Conservation (phyloP, 2,797 vertebrate genomes). For the Enteromius treurensis region DNA sequence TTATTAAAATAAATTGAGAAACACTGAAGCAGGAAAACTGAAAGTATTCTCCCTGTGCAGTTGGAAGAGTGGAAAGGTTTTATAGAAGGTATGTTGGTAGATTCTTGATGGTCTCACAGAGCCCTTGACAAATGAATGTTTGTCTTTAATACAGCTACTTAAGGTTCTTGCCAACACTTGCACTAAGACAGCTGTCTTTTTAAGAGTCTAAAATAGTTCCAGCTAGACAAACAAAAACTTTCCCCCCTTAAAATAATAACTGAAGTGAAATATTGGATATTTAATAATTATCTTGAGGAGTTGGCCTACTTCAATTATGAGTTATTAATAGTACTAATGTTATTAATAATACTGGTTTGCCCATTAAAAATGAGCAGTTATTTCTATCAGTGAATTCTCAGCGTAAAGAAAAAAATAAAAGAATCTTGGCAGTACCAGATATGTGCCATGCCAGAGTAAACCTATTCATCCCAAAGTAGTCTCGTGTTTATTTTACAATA, state of each 20-base stretch:
- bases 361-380: not conserved
- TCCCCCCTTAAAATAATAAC: not conserved
- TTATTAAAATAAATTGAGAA: not conserved
- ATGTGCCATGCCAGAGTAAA: slow-evolving; percentile 23
- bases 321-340: not conserved
- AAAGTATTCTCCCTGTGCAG: not conserved
- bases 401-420: not conserved
- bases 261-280: slow-evolving; percentile 14
- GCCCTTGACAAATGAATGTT: slow-evolving; percentile 40
- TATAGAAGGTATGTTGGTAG: slow-evolving; percentile 7
- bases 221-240: slow-evolving; percentile 21
- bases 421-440: not conserved
- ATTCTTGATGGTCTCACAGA: slow-evolving; percentile 8
- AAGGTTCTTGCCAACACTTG: slow-evolving; percentile 16
- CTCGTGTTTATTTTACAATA: slow-evolving; percentile 28
- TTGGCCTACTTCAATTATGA: not conserved
- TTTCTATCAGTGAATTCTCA: slow-evolving; percentile 9
- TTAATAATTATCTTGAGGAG: slow-evolving; percentile 9
- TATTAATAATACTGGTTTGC: not conserved
- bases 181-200: slow-evolving; percentile 6
- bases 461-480: slow-evolving; percentile 26
- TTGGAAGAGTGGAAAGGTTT: slow-evolving; percentile 19
- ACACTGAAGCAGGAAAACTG: not conserved
- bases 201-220: slow-evolving; percentile 27
- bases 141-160: slow-evolving; percentile 37